Base-by-base conservation (phyloP, 2,113 vertebrate genomes). In the Bubo bubo region DNA sequence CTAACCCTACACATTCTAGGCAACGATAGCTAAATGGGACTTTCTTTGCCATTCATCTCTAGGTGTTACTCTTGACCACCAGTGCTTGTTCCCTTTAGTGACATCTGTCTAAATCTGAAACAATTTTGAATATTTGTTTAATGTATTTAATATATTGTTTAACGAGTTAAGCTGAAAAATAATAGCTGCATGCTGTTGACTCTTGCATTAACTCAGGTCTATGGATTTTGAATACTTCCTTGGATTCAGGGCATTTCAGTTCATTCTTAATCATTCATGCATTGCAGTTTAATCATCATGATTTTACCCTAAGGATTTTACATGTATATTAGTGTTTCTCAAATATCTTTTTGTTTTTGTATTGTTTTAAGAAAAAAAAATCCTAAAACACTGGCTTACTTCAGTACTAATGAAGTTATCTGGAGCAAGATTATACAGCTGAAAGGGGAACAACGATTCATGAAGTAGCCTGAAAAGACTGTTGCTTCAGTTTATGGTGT, bases 191-290 rank as follows among this genome's bases (percentile, higher is more conserved):
- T 79, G 73, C 39, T 79, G 28, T 64, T 75, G 64, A 62, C 52
- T 95, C 22, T 67, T 68, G 30, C 19, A 8, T 89, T 85, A 72
- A 85, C 73, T 74, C 58, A 68, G 18, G 22, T 79, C 60, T 88
- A 2, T 72, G 34, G 49, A 67, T 90, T 95, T 90, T 68, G 39
- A 89, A 76, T 70, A 39, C 20, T 89, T 80, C 47, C 34, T 81
- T 88, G 56, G 35, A 30, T 74, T 95, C 49, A 56, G 93, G 87
- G 76, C 80, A 85, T 91, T 93, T 94, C 77, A 73, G 76, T 89
- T 96, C 56, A 19, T 79, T 90, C 39, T 83, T 74, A 63, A 59
- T 91, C 68, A 43, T 77, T 94, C 86, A 85, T 64, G 91, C 15
- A 0, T 88, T 95, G 66, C 2, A 14, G 89, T 94, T 92, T 87